Evolutionary conservation across 2,888 invertebrate genomes (phyloP).

Genomic region (Serrognathus titanus): DNA sequence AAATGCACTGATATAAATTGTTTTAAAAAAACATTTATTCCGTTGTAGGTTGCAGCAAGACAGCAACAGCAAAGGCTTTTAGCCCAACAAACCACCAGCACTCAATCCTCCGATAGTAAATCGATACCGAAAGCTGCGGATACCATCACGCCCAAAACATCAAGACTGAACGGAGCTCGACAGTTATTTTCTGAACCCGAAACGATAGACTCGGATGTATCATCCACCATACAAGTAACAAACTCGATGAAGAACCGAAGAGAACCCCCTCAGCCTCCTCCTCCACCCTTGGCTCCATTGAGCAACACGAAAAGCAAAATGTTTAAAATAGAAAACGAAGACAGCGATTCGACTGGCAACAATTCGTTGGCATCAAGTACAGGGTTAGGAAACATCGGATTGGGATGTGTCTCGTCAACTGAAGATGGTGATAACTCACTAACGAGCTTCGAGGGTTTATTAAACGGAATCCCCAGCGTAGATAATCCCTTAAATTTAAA

Average conservation of each 20-base stretch:
- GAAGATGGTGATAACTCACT: slow-evolving; percentile 59
- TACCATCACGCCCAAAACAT: slow-evolving; percentile 38
- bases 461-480: slow-evolving; percentile 57
- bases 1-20: no score
- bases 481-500: slow-evolving; percentile 50
- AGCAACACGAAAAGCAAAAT: slow-evolving; percentile 32
- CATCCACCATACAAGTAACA: slow-evolving; percentile 39
- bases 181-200: slow-evolving; percentile 44
- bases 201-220: slow-evolving; percentile 42
- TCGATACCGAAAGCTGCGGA: slow-evolving; percentile 38
- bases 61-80: slow-evolving; percentile 62
- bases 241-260: slow-evolving; percentile 40
- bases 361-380: slow-evolving; percentile 60
- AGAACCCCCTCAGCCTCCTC: slow-evolving; percentile 50
- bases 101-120: slow-evolving; percentile 36
- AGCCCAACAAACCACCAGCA: slow-evolving; percentile 50
- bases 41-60: slow-evolving; percentile 38
- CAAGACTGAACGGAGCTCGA: slow-evolving; percentile 46
- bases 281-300: slow-evolving; percentile 52
- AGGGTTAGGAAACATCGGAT: slow-evolving; percentile 49
- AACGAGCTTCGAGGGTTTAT: slow-evolving; percentile 61
- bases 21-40: not conserved
- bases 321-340: slow-evolving; percentile 42
- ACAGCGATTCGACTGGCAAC: slow-evolving; percentile 51
- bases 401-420: slow-evolving; percentile 51